Conservation (phyloP, 1,140 invertebrate genomes). For the Ridgeia piscesae region DNA sequence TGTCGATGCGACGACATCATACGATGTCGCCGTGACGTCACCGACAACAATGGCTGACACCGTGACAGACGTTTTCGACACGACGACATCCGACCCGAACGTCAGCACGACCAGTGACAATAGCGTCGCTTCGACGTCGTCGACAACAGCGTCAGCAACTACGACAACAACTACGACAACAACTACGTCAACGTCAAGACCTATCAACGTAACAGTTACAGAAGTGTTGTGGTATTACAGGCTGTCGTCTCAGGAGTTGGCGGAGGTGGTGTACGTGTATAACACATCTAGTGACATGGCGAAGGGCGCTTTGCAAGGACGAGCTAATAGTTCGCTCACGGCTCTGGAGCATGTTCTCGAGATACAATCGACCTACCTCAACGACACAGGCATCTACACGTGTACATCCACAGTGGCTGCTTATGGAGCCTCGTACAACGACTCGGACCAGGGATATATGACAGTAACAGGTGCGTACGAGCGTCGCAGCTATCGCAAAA, state of each 20-base stretch:
- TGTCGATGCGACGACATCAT: not conserved
- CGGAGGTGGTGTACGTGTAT: not conserved
- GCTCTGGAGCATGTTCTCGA: not conserved
- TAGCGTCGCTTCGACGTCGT: not conserved
- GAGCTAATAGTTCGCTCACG: not conserved
- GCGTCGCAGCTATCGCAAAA: not conserved
- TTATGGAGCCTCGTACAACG: not conserved
- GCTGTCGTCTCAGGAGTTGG: not conserved
- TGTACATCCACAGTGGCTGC: not conserved
- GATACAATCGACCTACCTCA: not conserved
- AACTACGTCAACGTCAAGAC: too few species aligned
- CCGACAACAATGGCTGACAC: not conserved
- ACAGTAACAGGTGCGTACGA: not conserved
- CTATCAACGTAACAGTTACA: not conserved
- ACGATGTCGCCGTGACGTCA: not conserved
- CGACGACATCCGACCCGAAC: not conserved
- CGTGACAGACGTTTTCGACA: not conserved
- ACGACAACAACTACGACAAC: too few species aligned
- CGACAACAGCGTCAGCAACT: not conserved
- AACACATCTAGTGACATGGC: not conserved
- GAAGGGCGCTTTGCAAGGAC: not conserved
- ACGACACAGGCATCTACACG: not conserved
- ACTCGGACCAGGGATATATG: not conserved
- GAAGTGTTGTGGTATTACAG: not conserved
- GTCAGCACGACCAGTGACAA: not conserved